These are phyloP conservation scores for Peromyscus californicus DNA, from an alignment of 2,113 vertebrate species.

Conservation along the genomic window DNA sequence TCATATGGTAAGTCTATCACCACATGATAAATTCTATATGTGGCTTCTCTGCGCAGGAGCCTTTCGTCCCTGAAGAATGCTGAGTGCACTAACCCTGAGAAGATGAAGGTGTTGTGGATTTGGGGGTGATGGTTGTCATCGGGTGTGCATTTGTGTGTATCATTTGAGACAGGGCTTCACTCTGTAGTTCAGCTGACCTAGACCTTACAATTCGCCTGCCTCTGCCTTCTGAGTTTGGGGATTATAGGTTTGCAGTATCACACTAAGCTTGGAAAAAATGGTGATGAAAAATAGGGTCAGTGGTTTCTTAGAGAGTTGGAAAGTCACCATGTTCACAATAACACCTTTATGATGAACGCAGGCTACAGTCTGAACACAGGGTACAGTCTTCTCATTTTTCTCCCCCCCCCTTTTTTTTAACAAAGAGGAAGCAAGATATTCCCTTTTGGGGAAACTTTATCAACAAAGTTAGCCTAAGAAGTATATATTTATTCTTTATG, in stretches of 20 bases:
- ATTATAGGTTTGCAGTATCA: not conserved
- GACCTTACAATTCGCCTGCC: not conserved
- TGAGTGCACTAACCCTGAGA: not conserved
- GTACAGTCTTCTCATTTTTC: conserved; percentile 55
- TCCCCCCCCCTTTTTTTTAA: conserved; percentile 38
- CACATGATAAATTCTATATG: not conserved
- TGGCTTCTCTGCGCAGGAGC: not conserved
- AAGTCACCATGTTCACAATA: not conserved
- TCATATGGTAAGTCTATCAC: not conserved
- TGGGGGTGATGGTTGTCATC: no score
- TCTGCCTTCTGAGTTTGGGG: not conserved
- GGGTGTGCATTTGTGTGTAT: not conserved
- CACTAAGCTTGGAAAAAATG: not conserved
- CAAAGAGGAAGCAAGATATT: conserved; percentile 69
- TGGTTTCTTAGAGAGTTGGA: not conserved
- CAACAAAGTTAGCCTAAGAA: conserved; percentile 75
- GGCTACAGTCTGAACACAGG: not conserved
- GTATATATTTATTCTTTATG: conserved; percentile 78
- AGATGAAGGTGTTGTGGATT: not conserved
- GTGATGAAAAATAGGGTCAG: not conserved
- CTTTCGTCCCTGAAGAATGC: not conserved
- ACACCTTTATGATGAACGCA: not conserved
- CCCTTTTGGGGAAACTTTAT: conserved; percentile 66
- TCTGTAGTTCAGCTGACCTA: not conserved
- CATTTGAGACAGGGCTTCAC: not conserved